Base-by-base conservation (phyloP, 2,888 invertebrate species). In the Hesperia comma region DNA sequence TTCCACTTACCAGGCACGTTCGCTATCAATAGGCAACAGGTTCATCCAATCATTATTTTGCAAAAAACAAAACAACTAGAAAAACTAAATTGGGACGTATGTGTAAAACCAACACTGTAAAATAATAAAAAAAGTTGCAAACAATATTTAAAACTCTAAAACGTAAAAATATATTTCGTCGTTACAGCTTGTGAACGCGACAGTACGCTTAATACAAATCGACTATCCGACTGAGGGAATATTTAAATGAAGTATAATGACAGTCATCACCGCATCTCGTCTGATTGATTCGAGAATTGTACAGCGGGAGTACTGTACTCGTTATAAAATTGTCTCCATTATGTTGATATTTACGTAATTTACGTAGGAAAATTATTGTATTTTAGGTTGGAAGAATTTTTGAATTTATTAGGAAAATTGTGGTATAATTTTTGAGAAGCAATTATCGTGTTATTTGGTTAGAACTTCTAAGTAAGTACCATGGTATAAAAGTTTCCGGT, bases 191-290 rank as follows among this genome's bases (percentile, higher is more conserved):
- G 64, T 72, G 62, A 15, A 15, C 58, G 2, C 72, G 73, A 70
- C 77, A 72, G 73, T 87, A 73, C 74, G 73, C 75, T 55, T 56
- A 49, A 49, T 71, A 76, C 75, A 79, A 83, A 80, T 76, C 75
- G 77, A 78, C 77, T 79, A 83, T 86, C 81, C 80, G 83, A 81
- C 80, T 80, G 82, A 81, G 79, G 82, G 83, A 81, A 86, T 88
- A 87, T 90, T 88, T 85, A 90, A 90, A 90, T 90, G 82, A 87
- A 81, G 74, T 74, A 79, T 90, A 90, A 90, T 90, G 87, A 88
- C 75, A 78, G 88, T 83, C 81, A 89, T 90, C 87, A 88, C 72
- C 74, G 78, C 79, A 81, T 84, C 86, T 86, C 83, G 84, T 84
- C 85, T 85, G 85, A 82, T 82, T 87, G 81, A 88, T 88, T 88